These are phyloP conservation scores for Merops nubicus DNA, from an alignment of 2,113 vertebrate genomes.

Conservation along the genomic window DNA sequence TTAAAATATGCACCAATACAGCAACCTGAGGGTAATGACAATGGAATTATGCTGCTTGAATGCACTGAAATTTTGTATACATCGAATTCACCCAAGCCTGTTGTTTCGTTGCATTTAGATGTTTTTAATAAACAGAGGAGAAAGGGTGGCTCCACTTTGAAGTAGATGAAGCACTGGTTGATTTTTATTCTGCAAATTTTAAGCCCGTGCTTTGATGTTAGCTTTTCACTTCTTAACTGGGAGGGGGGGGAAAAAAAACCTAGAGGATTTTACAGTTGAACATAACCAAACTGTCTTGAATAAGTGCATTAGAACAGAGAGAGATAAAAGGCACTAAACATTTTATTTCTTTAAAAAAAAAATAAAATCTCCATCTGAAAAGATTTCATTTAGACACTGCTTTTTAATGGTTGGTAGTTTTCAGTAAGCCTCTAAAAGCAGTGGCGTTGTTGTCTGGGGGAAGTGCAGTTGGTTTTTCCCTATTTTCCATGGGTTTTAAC, in stretches of 20 bases:
- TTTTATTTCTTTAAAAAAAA: slow-evolving; percentile 37
- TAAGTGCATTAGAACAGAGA: slow-evolving; percentile 75
- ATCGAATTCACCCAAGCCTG: slow-evolving; percentile 39
- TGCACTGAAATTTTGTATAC: neutral
- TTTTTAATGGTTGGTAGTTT: slow-evolving; percentile 69
- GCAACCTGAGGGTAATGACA: slow-evolving; percentile 20
- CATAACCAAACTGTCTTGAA: slow-evolving; percentile 73
- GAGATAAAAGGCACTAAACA: slow-evolving; percentile 68
- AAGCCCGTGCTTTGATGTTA: slow-evolving; percentile 76
- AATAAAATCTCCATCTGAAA: slow-evolving; percentile 40
- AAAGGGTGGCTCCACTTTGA: slow-evolving; percentile 69
- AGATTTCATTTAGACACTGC: slow-evolving; percentile 62
- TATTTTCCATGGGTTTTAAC: slow-evolving; percentile 53
- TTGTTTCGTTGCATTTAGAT: slow-evolving; percentile 62
- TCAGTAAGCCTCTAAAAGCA: slow-evolving; percentile 66
- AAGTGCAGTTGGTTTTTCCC: slow-evolving; percentile 38
- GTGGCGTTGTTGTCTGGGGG: slow-evolving; percentile 3
- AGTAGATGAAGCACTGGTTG: slow-evolving; percentile 65
- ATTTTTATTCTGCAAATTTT: slow-evolving; percentile 71
- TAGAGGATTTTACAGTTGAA: slow-evolving; percentile 73
- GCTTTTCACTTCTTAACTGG: slow-evolving; percentile 65
- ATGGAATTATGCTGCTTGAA: slow-evolving; percentile 18
- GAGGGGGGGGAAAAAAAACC: slow-evolving; percentile 17
- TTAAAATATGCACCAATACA: slow-evolving; percentile 19
- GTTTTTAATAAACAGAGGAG: slow-evolving; percentile 74